phyloP scores from a whole-genome alignment of 37 sponge, comb jelly and placozoan genomes.

The Geodia barretti region DNA sequence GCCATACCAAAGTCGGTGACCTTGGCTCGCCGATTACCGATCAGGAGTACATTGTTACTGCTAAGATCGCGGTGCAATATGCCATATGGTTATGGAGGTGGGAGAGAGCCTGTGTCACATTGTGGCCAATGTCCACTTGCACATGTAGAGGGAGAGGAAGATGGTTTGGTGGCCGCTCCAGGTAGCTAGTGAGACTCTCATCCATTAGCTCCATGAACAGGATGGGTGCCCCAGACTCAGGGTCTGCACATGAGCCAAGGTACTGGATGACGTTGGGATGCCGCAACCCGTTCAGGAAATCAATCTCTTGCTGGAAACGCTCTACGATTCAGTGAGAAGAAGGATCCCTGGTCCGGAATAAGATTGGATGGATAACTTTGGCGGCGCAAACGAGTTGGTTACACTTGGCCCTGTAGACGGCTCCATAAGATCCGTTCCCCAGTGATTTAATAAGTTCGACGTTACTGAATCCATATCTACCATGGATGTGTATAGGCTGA shows the following conservation, averaged over 20 bases:
- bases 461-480: not conserved
- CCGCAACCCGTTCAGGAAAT: slow-evolving; percentile 5
- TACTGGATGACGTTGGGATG: slow-evolving; percentile 49
- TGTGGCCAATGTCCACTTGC: slow-evolving; percentile 13
- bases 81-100: slow-evolving; percentile 24
- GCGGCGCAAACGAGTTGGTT: not conserved
- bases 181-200: slow-evolving; percentile 4
- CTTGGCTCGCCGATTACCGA: slow-evolving; percentile 9
- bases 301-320: slow-evolving; percentile 24
- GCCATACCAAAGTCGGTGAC: slow-evolving; percentile 36
- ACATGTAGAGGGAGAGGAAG: slow-evolving; percentile 9
- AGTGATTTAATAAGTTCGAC: not conserved
- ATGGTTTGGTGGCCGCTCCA: not conserved
- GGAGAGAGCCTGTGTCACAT: slow-evolving; percentile 12
- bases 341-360: not conserved
- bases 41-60: slow-evolving; percentile 40
- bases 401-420: not conserved
- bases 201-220: slow-evolving; percentile 39
- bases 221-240: slow-evolving; percentile 9
- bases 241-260: slow-evolving; percentile 7
- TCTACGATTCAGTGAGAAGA: not conserved
- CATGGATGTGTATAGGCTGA: not conserved
- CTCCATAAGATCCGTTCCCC: not conserved
- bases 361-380: slow-evolving; percentile 3
- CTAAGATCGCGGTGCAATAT: slow-evolving; percentile 32